Evolutionary conservation across 1,140 invertebrate genomes (phyloP), one percentile per base, ranked within the genome.

Genomic region (Sminthurides bifidus): DNA sequence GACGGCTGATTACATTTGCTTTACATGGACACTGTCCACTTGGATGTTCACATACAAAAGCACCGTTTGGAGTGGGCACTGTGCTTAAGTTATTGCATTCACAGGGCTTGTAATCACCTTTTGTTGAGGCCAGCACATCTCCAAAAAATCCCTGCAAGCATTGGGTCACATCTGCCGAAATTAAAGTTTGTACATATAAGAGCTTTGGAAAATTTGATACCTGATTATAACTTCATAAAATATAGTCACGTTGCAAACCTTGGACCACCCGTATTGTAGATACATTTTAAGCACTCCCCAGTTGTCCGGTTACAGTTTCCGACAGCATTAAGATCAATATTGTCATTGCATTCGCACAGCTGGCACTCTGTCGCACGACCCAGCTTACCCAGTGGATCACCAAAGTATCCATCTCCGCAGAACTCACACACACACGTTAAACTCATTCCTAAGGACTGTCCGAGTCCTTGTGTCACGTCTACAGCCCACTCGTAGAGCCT

Each of bases 221-320:
- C n/a, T n/a, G n/a, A n/a, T n/a, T n/a, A n/a, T n/a, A n/a, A n/a
- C n/a, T n/a, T n/a, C n/a, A n/a, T 26, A 17, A 4, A 21, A 5
- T 26, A 46, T 6, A 21, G 29, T 27, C 10, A 31, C 14, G 6
- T 17, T 50, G n/a, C 3, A n/a, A n/a, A 90, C 63, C 82, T 78
- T 10, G 75, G 69, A 2, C 95, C 95, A 27, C 81, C 90, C 2
- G 94, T 97, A 66, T 95, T 95, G 69, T 96, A 88, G 54, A 97
- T 93, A 70, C 95, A 98, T 68, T 95, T 97, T 0, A 93, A 71
- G 77, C 95, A 98, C 69, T 93, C 85, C 37, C 94, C 95, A 24
- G 85, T 92, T 12, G 84, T 86, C 31, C 89, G 76, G 68, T 95
- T 87, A 67, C 92, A 95, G 70, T 93, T 95, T 40, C 88, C 86